phyloP scores from a whole-genome alignment of 2,797 vertebrate species.

The Melopsittacus undulatus region DNA sequence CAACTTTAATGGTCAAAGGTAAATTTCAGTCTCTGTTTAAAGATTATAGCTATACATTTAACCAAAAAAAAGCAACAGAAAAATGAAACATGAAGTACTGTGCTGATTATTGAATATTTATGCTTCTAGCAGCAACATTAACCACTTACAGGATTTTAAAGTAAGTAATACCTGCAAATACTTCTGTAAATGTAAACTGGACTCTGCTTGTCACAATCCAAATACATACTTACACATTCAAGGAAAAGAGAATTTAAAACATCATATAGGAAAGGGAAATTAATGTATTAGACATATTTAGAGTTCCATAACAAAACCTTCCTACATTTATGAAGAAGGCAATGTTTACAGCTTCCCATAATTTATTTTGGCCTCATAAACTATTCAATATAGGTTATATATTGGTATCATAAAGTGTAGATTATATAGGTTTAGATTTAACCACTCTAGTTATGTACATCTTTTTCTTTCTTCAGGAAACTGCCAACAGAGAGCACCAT shows the following conservation, averaged over 20 bases:
- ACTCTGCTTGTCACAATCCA: background rate
- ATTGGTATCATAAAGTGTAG: background rate
- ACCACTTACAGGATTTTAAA: background rate
- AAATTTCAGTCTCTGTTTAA: background rate
- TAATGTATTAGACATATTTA: background rate
- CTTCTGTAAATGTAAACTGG: background rate
- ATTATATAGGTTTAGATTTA: constrained; percentile 41
- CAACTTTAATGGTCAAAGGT: background rate
- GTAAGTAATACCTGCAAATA: background rate
- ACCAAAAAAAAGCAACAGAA: background rate
- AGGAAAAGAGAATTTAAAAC: background rate
- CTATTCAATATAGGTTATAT: background rate
- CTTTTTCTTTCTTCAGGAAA: background rate
- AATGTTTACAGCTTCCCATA: background rate
- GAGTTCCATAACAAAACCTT: constrained; percentile 9
- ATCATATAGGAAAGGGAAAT: background rate
- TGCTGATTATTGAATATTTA: background rate
- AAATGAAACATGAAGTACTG: background rate
- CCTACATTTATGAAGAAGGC: background rate
- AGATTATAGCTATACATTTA: background rate
- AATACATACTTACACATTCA: background rate
- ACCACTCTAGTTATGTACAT: background rate
- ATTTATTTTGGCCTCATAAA: constrained; percentile 15
- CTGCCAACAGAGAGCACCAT: background rate
- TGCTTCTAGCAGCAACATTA: background rate